These are phyloP conservation scores for Lanistes nyassanus DNA, from an alignment of 1,140 invertebrate species.

Conservation along the genomic window DNA sequence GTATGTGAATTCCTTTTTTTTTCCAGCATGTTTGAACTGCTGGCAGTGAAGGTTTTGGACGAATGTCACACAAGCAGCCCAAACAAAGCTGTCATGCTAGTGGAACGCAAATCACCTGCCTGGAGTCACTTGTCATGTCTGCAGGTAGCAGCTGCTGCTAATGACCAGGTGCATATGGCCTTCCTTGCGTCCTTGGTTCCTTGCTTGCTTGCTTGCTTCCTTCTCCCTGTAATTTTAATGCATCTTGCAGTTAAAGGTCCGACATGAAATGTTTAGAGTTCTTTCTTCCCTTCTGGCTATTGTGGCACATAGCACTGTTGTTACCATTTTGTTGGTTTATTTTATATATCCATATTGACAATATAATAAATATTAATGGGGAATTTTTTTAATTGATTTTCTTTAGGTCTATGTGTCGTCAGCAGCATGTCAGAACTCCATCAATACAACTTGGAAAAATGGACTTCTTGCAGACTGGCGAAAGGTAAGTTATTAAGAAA, in stretches of 20 bases:
- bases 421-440: conserved; percentile 53
- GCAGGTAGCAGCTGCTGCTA: conserved; percentile 57
- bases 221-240: too few relatives aligned
- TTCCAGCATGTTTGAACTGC: conserved; percentile 57
- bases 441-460: conserved; percentile 55
- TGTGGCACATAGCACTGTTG: too few relatives aligned
- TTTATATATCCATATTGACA: too few relatives aligned
- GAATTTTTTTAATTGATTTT: not conserved
- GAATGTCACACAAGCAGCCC: conserved; percentile 56
- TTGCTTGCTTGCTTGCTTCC: not conserved
- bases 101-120: conserved; percentile 52
- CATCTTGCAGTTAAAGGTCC: too few relatives aligned
- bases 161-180: conserved; percentile 39
- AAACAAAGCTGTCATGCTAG: conserved; percentile 59
- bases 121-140: conserved; percentile 61
- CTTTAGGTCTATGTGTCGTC: conserved; percentile 54
- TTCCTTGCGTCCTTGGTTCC: not conserved
- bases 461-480: conserved; percentile 47
- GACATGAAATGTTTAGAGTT: too few relatives aligned
- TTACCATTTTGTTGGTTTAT: too few relatives aligned
- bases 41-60: conserved; percentile 57
- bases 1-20: conserved; percentile 4
- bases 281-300: too few relatives aligned
- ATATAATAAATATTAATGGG: not conserved
- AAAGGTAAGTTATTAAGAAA: conserved; percentile 34